Evolutionary conservation across 2,888 invertebrate genomes (phyloP).

Genomic region (Malthinus seriepunctatus): DNA sequence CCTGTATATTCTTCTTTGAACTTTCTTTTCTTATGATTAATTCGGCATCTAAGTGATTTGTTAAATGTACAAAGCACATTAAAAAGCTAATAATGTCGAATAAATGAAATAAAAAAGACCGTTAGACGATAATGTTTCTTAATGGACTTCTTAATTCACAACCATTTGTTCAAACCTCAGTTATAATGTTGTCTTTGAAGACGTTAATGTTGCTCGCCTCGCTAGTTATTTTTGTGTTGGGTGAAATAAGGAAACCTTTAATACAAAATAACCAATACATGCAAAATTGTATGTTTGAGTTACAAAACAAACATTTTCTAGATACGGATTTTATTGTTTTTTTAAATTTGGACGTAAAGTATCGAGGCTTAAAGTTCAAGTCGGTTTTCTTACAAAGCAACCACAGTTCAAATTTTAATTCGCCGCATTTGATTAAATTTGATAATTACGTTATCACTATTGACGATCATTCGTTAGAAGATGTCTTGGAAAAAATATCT

Average conservation of each 20-base stretch:
- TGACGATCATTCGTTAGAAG: not conserved
- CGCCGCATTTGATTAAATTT: not conserved
- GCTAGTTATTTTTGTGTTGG: no score
- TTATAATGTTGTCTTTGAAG: no score
- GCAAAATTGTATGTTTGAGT: not conserved
- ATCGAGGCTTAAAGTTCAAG: not conserved
- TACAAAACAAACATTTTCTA: not conserved
- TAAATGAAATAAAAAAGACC: no score
- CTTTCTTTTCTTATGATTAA: no score
- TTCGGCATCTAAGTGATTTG: no score
- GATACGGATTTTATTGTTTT: constrained; percentile 2
- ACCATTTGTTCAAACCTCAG: no score
- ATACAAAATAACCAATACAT: not conserved
- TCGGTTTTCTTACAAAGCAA: not conserved
- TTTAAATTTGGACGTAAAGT: constrained; percentile 1
- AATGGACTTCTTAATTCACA: no score
- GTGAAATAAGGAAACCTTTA: not conserved
- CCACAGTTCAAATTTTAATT: not conserved
- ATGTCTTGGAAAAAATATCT: not conserved
- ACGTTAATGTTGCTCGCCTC: no score
- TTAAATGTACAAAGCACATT: no score
- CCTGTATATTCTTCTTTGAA: no score
- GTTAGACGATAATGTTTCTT: no score
- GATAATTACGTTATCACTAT: constrained; percentile 3
- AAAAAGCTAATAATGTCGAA: no score